Conservation (phyloP, 2,888 invertebrate species). For the Brachynemurus nebulosus region DNA sequence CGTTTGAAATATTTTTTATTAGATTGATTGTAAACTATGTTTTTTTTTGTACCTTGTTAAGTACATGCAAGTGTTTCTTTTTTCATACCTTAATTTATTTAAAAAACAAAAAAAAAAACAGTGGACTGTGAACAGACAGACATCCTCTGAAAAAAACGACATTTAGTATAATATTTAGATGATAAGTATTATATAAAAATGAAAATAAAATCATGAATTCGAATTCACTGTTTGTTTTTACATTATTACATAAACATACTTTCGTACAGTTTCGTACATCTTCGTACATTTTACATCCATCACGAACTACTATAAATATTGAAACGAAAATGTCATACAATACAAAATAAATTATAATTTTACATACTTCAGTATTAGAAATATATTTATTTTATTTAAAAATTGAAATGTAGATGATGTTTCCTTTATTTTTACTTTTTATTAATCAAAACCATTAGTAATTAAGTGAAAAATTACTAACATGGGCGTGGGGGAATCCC, state of each 20-base stretch:
- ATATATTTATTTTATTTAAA: background rate
- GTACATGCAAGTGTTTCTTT: conserved; percentile 1
- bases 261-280: too few species aligned
- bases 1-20: background rate
- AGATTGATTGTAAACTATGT: background rate
- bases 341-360: too few species aligned
- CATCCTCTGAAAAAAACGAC: conserved; percentile 2
- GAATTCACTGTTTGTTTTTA: background rate
- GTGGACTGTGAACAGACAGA: conserved; percentile 5
- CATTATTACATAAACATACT: too few species aligned
- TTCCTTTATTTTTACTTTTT: too few species aligned
- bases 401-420: background rate
- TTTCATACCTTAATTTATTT: conserved; percentile 3
- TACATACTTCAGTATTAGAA: background rate
- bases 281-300: too few species aligned
- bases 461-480: too few species aligned
- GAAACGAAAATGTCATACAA: too few species aligned
- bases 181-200: conserved; percentile 30
- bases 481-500: too few species aligned
- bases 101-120: conserved; percentile 2
- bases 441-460: too few species aligned
- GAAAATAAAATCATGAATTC: conserved; percentile 26
- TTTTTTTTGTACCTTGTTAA: background rate
- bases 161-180: conserved; percentile 23
- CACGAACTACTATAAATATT: too few species aligned